Conservation (phyloP, 1,140 invertebrate genomes). For the Philaenus spumarius region DNA sequence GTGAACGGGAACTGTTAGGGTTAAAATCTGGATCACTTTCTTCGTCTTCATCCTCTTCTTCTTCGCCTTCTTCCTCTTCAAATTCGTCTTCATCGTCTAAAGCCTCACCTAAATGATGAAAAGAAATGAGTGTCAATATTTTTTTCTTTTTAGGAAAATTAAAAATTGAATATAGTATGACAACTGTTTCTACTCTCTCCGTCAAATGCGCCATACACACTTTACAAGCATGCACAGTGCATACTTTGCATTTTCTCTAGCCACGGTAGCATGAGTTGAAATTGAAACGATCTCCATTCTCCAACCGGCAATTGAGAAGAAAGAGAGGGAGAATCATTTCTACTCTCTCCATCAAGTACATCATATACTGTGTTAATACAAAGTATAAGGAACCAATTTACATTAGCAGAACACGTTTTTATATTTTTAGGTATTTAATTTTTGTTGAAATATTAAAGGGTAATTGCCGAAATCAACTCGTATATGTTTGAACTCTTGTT, state of each 20-base stretch:
- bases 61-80: constrained; percentile 50
- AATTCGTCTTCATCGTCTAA: constrained; percentile 69
- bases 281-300: too few species aligned
- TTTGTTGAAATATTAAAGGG: too few species aligned
- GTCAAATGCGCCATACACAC: neutral
- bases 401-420: neutral
- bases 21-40: constrained; percentile 33
- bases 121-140: constrained; percentile 6
- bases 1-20: constrained; percentile 28
- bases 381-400: neutral
- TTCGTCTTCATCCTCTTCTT: constrained; percentile 38
- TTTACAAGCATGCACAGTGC: too few species aligned
- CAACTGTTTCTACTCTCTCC: too few species aligned
- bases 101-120: constrained; percentile 50
- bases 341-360: neutral
- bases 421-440: too few species aligned
- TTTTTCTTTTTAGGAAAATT: neutral
- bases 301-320: too few species aligned
- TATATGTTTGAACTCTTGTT: too few species aligned
- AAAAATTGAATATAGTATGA: neutral
- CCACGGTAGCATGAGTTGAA: neutral
- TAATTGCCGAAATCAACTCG: too few species aligned
- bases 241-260: too few species aligned
- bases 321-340: too few species aligned
- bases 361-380: too few species aligned